These are phyloP conservation scores for Phalanger gymnotis DNA, from an alignment of 2,797 vertebrate genomes.

Conservation along the genomic window DNA sequence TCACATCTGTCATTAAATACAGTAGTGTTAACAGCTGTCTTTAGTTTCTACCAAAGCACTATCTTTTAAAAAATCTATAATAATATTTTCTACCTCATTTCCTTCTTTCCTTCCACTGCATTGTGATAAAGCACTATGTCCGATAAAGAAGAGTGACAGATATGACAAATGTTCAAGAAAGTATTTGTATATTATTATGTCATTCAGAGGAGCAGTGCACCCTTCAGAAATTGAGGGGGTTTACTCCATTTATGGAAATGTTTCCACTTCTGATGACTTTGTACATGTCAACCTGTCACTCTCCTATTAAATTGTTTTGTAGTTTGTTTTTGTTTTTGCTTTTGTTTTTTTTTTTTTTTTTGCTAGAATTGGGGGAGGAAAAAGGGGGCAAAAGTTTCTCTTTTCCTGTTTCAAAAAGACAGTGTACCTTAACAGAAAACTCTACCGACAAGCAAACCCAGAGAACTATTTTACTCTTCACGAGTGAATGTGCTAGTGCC, in stretches of 20 bases:
- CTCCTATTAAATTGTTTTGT: constrained; percentile 48
- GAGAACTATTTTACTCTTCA: constrained; percentile 21
- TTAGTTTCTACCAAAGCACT: constrained; percentile 65
- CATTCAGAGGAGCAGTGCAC: constrained; percentile 49
- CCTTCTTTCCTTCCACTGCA: constrained; percentile 63
- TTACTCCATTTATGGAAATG: constrained; percentile 70
- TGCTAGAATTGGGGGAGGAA: not conserved
- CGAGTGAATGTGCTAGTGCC: not conserved
- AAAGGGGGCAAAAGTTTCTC: not conserved
- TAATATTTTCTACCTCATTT: constrained; percentile 69
- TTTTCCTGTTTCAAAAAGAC: constrained; percentile 40
- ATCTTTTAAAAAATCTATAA: constrained; percentile 63
- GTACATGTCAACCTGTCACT: constrained; percentile 64
- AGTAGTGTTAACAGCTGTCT: constrained; percentile 69
- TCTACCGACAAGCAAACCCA: constrained; percentile 17
- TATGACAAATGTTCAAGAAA: constrained; percentile 52
- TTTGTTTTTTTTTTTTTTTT: too few species aligned
- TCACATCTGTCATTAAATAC: constrained; percentile 71
- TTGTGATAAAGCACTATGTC: constrained; percentile 70
- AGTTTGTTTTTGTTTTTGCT: too few species aligned
- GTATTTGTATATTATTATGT: constrained; percentile 53
- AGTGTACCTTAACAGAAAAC: constrained; percentile 2
- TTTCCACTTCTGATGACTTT: constrained; percentile 68
- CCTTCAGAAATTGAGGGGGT: constrained; percentile 62
- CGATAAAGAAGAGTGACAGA: constrained; percentile 69